phyloP scores from a whole-genome alignment of 2,797 vertebrate species.

The Anguilla megastoma region DNA sequence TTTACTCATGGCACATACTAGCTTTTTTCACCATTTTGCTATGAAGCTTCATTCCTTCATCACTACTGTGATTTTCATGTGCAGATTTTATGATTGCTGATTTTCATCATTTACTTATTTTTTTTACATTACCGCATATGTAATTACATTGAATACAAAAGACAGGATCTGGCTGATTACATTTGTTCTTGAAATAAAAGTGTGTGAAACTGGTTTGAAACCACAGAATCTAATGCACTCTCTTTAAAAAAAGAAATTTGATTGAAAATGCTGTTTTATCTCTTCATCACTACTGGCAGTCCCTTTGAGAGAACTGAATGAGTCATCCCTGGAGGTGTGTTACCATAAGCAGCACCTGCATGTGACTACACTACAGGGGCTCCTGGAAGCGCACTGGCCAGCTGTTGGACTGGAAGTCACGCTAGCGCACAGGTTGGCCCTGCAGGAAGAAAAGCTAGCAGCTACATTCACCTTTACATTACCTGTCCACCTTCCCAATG shows the following conservation, averaged over 20 bases:
- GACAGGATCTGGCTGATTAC: slow-evolving; percentile 1
- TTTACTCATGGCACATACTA: background rate
- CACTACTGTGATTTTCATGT: background rate
- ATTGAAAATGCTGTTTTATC: slow-evolving; percentile 6
- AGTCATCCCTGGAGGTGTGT: slow-evolving; percentile 51
- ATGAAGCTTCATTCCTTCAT: background rate
- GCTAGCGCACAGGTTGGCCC: slow-evolving; percentile 48
- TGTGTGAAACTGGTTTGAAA: slow-evolving; percentile 34
- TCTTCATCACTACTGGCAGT: slow-evolving; percentile 4
- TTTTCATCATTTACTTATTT: background rate
- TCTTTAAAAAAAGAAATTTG: background rate
- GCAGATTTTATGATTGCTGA: background rate
- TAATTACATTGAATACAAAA: background rate
- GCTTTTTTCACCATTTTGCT: background rate
- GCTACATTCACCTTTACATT: slow-evolving; percentile 7
- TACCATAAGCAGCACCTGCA: slow-evolving; percentile 44
- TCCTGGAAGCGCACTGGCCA: slow-evolving; percentile 44
- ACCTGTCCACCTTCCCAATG: background rate
- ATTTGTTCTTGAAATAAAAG: background rate
- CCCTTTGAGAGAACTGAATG: slow-evolving; percentile 39
- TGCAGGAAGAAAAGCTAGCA: background rate
- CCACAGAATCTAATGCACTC: slow-evolving; percentile 19
- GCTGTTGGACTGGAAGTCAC: slow-evolving; percentile 44
- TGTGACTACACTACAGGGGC: slow-evolving; percentile 43
- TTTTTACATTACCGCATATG: background rate